Conservation (phyloP, 35 echinoderm and acorn worm genomes). For the Antedon bifida region DNA sequence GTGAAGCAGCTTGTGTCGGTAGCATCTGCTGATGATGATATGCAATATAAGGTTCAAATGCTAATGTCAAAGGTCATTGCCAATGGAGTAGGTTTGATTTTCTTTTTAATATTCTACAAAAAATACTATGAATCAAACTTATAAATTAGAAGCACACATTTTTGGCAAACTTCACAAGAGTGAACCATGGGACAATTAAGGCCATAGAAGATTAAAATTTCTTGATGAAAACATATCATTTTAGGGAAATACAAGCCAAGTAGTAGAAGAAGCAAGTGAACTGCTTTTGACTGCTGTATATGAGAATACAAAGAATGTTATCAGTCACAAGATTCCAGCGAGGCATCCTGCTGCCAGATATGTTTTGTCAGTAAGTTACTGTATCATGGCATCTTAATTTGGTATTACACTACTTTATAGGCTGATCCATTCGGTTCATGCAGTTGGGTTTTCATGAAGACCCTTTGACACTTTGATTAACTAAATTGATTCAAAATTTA, state of each 20-base stretch:
- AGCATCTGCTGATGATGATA: constrained; percentile 42
- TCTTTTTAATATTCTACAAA: too few relatives aligned
- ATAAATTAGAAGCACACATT: too few relatives aligned
- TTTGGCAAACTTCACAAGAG: too few relatives aligned
- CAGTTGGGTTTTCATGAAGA: too few relatives aligned
- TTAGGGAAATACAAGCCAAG: constrained; percentile 40
- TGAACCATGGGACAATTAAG: too few relatives aligned
- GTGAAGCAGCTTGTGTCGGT: constrained; percentile 36
- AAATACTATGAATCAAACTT: too few relatives aligned
- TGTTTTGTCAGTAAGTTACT: constrained; percentile 44
- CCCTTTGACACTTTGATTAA: too few relatives aligned
- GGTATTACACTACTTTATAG: not conserved
- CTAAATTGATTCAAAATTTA: too few relatives aligned
- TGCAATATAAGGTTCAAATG: constrained; percentile 33
- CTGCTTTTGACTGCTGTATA: constrained; percentile 39
- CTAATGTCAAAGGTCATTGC: constrained; percentile 32
- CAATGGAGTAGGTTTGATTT: constrained; percentile 39
- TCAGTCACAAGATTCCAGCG: constrained; percentile 38
- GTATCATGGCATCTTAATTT: not conserved
- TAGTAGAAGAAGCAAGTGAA: constrained; percentile 67
- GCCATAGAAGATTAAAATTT: too few relatives aligned
- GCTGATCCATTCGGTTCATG: too few relatives aligned
- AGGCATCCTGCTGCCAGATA: constrained; percentile 25
- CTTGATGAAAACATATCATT: not conserved
- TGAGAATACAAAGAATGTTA: constrained; percentile 52